A percentile compares a stretch with the other conserved stretches of the same genome.
These are phyloP conservation scores for Rotaria socialis DNA, from an alignment of 2,888 invertebrate species.

Conservation along the genomic window DNA sequence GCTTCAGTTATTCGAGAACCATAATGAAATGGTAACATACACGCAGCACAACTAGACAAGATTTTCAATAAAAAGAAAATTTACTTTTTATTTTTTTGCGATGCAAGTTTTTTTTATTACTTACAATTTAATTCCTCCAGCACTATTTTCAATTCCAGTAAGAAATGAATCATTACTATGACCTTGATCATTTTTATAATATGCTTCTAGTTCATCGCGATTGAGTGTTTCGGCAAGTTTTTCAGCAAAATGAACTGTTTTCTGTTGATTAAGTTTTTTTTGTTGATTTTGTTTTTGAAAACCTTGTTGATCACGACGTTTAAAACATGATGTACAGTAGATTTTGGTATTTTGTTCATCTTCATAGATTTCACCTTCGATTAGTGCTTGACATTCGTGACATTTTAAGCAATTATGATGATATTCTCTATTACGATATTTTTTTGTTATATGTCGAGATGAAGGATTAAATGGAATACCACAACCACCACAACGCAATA, in stretches of 20 bases:
- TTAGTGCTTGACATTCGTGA: neutral
- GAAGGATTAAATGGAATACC: conserved; percentile 13
- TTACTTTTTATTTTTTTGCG: neutral
- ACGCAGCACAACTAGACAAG: neutral
- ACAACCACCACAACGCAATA: neutral
- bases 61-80: neutral
- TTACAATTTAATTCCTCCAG: neutral
- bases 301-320: neutral
- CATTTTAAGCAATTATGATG: conserved; percentile 37
- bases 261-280: conserved; percentile 4
- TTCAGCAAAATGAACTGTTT: conserved; percentile 27
- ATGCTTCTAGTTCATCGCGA: neutral
- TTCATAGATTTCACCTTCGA: conserved; percentile 19
- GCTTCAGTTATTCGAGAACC: conserved; percentile 3
- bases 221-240: conserved; percentile 27
- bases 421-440: conserved; percentile 13
- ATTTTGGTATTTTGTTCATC: neutral
- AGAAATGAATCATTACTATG: neutral
- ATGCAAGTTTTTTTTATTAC: neutral
- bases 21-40: conserved; percentile 21
- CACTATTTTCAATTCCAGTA: neutral
- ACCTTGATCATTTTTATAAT: neutral
- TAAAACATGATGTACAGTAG: neutral
- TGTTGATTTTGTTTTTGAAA: conserved; percentile 9
- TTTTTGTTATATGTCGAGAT: conserved; percentile 20